phyloP scores from a whole-genome alignment of 30 jellyfish, hydroid and myxozoan genomes.

The Chironex yamaguchii region DNA sequence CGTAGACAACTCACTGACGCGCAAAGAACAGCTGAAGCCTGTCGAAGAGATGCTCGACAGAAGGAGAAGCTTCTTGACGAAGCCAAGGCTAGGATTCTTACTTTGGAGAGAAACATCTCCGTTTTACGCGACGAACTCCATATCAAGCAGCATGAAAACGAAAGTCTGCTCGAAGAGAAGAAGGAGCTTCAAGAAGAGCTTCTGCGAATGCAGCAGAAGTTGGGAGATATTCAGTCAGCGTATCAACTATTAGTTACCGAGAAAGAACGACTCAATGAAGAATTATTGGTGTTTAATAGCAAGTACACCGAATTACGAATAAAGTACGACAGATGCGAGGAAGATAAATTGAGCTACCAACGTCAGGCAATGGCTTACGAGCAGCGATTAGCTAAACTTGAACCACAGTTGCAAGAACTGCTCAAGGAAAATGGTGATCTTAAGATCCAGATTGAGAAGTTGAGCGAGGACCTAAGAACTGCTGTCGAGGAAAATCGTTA shows the following conservation, averaged over 20 bases:
- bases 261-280: constrained; percentile 92
- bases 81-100: constrained; percentile 84
- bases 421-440: constrained; percentile 88
- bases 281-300: constrained; percentile 89
- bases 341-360: constrained; percentile 90
- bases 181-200: constrained; percentile 92
- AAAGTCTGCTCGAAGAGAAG: constrained; percentile 74
- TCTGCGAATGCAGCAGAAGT: constrained; percentile 85
- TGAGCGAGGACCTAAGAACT: constrained; percentile 87
- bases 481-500: constrained; percentile 81
- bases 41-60: constrained; percentile 84
- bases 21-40: constrained; percentile 88
- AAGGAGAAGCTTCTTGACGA: constrained; percentile 88
- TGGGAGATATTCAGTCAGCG: constrained; percentile 97
- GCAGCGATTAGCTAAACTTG: constrained; percentile 92
- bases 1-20: constrained; percentile 93
- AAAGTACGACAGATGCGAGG: constrained; percentile 90
- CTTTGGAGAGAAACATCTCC: constrained; percentile 83
- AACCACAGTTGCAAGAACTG: constrained; percentile 93
- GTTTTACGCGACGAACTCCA: constrained; percentile 84
- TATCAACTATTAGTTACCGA: constrained; percentile 90
- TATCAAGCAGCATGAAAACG: constrained; percentile 84
- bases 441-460: constrained; percentile 78
- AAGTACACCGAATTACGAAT: constrained; percentile 92
- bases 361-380: constrained; percentile 97